Conservation (phyloP, 30 jellyfish, hydroid and myxozoan species). For the Turritopsis dohrnii region DNA sequence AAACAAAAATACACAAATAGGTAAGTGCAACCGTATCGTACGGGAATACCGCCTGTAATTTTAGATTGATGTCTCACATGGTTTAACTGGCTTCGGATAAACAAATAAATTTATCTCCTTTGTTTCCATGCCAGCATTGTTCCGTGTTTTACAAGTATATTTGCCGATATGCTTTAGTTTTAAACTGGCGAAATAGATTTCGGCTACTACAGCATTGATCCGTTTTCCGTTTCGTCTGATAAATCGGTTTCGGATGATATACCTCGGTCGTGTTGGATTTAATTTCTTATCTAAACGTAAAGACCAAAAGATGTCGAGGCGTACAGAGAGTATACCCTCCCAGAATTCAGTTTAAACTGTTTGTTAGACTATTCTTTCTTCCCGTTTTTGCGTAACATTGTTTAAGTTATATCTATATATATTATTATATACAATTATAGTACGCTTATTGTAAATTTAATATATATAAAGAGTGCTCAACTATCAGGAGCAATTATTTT, state of each 20-base stretch:
- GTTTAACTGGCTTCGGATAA: neutral
- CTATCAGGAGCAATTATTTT: no score
- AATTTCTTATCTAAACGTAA: neutral
- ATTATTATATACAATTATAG: no score
- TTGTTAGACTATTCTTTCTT: no score
- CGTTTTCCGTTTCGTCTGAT: neutral
- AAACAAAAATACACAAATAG: neutral
- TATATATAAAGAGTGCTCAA: no score
- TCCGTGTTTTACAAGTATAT: constrained; percentile 11
- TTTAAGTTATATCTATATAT: no score
- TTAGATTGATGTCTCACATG: neutral
- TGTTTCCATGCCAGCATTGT: constrained; percentile 5
- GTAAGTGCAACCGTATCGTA: neutral
- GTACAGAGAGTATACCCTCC: no score
- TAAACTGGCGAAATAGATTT: neutral
- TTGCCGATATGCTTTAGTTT: neutral
- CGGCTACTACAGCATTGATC: neutral
- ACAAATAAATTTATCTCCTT: neutral
- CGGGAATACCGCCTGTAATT: neutral
- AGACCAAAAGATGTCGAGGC: no score
- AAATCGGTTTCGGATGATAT: neutral
- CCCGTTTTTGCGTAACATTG: no score
- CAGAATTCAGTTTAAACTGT: no score
- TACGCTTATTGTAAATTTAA: no score
- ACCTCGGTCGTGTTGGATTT: neutral